phyloP scores from a whole-genome alignment of 92 coral and sea anemone genomes.

The Pocillopora grandis region DNA sequence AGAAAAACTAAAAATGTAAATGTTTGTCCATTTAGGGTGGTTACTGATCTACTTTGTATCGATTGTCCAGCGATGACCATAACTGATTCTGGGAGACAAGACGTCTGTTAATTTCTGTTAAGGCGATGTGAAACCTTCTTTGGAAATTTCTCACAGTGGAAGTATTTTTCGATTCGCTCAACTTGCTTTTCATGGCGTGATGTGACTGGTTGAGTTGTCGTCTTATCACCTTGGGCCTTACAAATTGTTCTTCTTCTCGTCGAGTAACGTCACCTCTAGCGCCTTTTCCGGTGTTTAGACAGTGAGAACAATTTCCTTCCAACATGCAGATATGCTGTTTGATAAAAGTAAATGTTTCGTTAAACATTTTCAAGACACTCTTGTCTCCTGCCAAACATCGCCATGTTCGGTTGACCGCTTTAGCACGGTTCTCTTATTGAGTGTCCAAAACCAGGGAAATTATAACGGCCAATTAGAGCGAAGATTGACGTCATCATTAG shows the following conservation, averaged over 20 bases:
- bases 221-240: slow-evolving; percentile 18
- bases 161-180: slow-evolving; percentile 2
- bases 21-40: slow-evolving; percentile 10
- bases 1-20: neutral
- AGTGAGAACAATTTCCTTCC: neutral
- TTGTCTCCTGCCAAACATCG: too few relatives aligned
- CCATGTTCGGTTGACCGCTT: too few relatives aligned
- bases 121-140: slow-evolving; percentile 42
- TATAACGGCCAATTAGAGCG: too few relatives aligned
- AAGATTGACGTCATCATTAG: too few relatives aligned
- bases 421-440: too few relatives aligned
- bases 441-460: too few relatives aligned
- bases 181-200: neutral
- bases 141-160: slow-evolving; percentile 17
- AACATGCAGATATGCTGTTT: neutral
- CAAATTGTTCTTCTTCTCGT: slow-evolving; percentile 9
- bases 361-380: neutral
- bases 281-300: neutral
- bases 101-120: slow-evolving; percentile 55
- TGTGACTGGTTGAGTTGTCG: slow-evolving; percentile 18
- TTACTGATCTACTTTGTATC: neutral
- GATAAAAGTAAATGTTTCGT: neutral
- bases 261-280: neutral
- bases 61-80: slow-evolving; percentile 28
- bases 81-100: slow-evolving; percentile 45